Evolutionary conservation across 2,113 vertebrate species (phyloP), one percentile per base, ranked within the genome.

Genomic region (Psittacula cyanocephala): DNA sequence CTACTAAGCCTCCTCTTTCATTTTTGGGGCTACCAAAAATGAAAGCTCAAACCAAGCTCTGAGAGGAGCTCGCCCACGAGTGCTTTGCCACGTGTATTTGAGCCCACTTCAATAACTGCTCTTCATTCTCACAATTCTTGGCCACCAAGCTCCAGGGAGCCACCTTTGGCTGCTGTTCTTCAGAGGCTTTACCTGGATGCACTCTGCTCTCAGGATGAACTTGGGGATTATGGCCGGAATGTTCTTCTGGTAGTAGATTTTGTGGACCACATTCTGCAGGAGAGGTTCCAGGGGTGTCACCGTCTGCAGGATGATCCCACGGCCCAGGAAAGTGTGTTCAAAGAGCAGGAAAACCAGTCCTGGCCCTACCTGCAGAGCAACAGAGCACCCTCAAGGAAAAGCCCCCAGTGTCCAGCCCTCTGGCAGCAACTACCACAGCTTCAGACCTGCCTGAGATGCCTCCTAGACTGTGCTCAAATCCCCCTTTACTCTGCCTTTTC

Each of bases 261-360:
- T 98, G 96, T 99, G 98, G 17, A 98, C 93, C 22, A 98, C 98
- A 2, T 95, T 97, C 97, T 99, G 99, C 89, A 99, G 90, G 67
- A 99, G 97, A 7, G 98, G 98, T 87, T 99, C 98, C 94, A 98
- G 93, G 0, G 99, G 98, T 10, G 98, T 99, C 90, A 99, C 98
- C 0, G 93, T 98, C 25, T 99, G 98, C 86, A 99, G 79, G 79
- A 99, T 98, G 9, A 99, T 70, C 22, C 98, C 98, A 0, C 43
- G 92, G 22, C 98, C 98, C 89, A 99, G 83, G 90, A 98, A 98
- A 16, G 86, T 52, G 7, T 98, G 98, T 14, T 98, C 59, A n/a
- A 99, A 98, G 33, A 67, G 41, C 74, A 98, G 84, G 59, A 98
- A 98, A 53, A 99, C 98, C 33, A 99, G 22, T 4, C 98, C 98